Base-by-base conservation (phyloP, 2,113 vertebrate genomes). In the Scomber japonicus region DNA sequence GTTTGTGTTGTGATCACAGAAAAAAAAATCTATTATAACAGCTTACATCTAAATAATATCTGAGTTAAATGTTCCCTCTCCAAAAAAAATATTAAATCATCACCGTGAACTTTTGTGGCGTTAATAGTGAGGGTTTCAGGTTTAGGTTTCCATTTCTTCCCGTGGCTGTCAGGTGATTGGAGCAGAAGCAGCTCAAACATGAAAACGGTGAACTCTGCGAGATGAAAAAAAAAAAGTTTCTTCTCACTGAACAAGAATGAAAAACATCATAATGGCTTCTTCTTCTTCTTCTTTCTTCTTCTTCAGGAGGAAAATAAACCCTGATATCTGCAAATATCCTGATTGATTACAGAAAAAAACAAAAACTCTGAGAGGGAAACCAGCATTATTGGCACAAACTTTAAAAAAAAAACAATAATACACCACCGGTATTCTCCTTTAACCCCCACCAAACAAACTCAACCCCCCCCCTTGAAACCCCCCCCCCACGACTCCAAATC, bases 341-440 rank as follows among this genome's bases (percentile, higher is more conserved):
- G 57, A 60, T 45, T 51, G 46, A n/a, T 54, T 27, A 49, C 11
- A 10, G 45, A 51, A 56, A 21, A 55, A 62, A 59, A n/a, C 0
- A 1, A 51, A 45, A 4, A 44, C 27, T 14, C 24, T 21, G 31
- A 10, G 68, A 46, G 62, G 35, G 56, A 31, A 15, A 65, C 15
- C 31, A 19, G 78, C 53, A 75, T 17, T 4, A 81, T 78, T 87
- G 85, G 88, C 82, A 88, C 80, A 21, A 67, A 30, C 35, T 48
- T 64, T 11, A 30, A 49, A 63, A 21, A 21, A 21, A 21, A 21
- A 21, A 21, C 21, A 64, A 11, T 3, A 57, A 17, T 0, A 35
- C 31, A 68, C 71, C 85, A 80, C 79, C 77, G 75, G 76, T 88
- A 86, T 91, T 91, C 91, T 91, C 90, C 91, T 88, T 91, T 81